Evolutionary conservation across 2,797 vertebrate genomes (phyloP).

Genomic region (Gallirallus australis): DNA sequence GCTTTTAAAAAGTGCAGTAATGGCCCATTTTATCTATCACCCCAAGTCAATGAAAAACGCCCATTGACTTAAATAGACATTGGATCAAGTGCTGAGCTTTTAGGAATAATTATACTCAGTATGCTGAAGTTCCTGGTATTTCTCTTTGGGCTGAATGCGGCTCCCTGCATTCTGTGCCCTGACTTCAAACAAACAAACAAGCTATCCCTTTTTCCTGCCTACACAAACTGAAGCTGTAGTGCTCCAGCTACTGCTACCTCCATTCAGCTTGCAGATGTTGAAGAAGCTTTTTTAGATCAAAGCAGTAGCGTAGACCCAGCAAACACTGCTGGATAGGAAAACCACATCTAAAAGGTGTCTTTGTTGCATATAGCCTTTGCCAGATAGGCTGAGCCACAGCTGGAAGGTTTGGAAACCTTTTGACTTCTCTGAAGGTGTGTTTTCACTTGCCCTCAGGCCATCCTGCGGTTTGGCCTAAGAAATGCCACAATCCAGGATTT

Average conservation of each 20-base stretch:
- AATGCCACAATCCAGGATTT: not conserved
- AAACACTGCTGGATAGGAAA: not conserved
- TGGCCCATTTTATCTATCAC: conserved; percentile 41
- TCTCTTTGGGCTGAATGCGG: not conserved
- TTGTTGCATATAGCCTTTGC: not conserved
- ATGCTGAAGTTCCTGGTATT: not conserved
- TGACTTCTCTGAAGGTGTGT: not conserved
- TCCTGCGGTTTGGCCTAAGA: not conserved
- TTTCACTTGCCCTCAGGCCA: not conserved
- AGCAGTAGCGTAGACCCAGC: not conserved
- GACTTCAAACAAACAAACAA: not conserved
- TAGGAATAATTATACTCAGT: conserved; percentile 24
- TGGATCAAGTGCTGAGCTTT: conserved; percentile 25
- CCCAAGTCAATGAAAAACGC: conserved; percentile 33
- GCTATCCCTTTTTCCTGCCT: not conserved
- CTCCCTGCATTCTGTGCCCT: not conserved
- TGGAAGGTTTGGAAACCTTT: not conserved
- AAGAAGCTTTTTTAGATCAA: not conserved
- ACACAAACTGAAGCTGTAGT: not conserved
- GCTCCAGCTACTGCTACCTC: not conserved
- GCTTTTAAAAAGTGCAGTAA: conserved; percentile 52
- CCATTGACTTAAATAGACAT: conserved; percentile 41
- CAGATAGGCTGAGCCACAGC: not conserved
- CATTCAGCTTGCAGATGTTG: not conserved
- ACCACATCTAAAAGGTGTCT: not conserved